Evolutionary conservation across 1,140 invertebrate species (phyloP).

Genomic region (Contarinia nasturtii): DNA sequence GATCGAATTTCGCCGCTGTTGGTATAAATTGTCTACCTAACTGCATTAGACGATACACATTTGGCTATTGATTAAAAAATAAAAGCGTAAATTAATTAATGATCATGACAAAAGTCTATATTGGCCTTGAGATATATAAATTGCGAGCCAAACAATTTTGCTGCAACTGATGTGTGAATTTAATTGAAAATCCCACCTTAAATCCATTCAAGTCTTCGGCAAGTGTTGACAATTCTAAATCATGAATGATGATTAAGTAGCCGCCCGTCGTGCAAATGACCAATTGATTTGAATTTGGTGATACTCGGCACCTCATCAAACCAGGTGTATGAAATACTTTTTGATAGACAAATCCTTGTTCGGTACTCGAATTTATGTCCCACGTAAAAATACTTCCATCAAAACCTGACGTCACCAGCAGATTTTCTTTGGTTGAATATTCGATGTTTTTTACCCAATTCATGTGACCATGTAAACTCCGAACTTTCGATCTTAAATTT

Average conservation of each 20-base stretch:
- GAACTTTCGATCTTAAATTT: slow-evolving; percentile 56
- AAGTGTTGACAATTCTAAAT: slow-evolving; percentile 63
- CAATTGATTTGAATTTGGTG: slow-evolving; percentile 69
- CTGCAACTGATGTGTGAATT: background rate
- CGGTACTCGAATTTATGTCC: slow-evolving; percentile 79
- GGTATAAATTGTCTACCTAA: slow-evolving; percentile 61
- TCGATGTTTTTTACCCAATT: slow-evolving; percentile 97
- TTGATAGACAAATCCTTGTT: slow-evolving; percentile 55
- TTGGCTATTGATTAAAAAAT: slow-evolving; percentile 40
- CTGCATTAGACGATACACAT: slow-evolving; percentile 78
- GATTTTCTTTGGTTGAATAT: slow-evolving; percentile 66
- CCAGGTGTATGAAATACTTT: slow-evolving; percentile 50
- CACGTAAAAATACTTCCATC: slow-evolving; percentile 87
- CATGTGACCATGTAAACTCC: slow-evolving; percentile 65
- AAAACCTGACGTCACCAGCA: slow-evolving; percentile 78
- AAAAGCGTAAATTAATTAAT: slow-evolving; percentile 3
- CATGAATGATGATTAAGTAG: slow-evolving; percentile 75
- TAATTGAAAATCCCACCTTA: slow-evolving; percentile 54
- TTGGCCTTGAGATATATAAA: background rate
- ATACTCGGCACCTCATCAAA: slow-evolving; percentile 73
- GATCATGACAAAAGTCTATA: background rate
- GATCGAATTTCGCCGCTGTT: slow-evolving; percentile 53
- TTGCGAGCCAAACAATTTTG: too few relatives aligned
- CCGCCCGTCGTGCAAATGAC: slow-evolving; percentile 78
- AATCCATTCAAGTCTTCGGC: slow-evolving; percentile 66